Evolutionary conservation across 1,140 invertebrate genomes (phyloP).

Genomic region (Drosophila funebris): DNA sequence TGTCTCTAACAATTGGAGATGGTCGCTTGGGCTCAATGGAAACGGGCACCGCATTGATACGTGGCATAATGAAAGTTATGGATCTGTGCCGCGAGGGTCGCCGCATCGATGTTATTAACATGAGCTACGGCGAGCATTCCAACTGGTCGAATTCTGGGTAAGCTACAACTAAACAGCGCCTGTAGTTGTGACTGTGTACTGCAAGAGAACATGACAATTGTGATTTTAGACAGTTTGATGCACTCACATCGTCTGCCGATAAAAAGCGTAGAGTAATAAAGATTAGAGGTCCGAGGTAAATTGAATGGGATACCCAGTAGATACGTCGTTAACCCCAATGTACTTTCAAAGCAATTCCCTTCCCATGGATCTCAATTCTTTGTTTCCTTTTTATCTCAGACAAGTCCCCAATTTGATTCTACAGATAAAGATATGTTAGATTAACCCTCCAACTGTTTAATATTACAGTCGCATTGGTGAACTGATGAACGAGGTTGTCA

Average conservation of each 20-base stretch:
- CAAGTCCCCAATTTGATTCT: not conserved
- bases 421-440: not conserved
- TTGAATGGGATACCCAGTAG: not conserved
- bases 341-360: too few relatives aligned
- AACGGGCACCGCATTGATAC: conserved; percentile 94
- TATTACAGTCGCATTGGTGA: conserved; percentile 91
- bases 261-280: conserved; percentile 36
- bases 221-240: conserved; percentile 35
- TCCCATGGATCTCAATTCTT: not conserved
- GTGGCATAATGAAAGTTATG: conserved; percentile 95
- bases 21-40: conserved; percentile 96
- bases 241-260: not conserved
- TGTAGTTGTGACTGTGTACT: conserved; percentile 2
- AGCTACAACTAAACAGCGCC: conserved; percentile 48
- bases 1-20: conserved; percentile 97
- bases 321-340: too few relatives aligned
- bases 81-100: conserved; percentile 86
- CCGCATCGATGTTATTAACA: conserved; percentile 96
- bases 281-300: conserved; percentile 25
- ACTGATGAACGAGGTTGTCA: conserved; percentile 94
- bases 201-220: not conserved
- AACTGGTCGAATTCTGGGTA: conserved; percentile 96
- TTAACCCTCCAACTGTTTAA: not conserved
- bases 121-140: conserved; percentile 98
- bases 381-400: not conserved